Percentiles rank a stretch among this genome's conserved stretches.
These are phyloP conservation scores for Itoplectis maculator DNA, from an alignment of 2,888 invertebrate genomes.

Conservation along the genomic window DNA sequence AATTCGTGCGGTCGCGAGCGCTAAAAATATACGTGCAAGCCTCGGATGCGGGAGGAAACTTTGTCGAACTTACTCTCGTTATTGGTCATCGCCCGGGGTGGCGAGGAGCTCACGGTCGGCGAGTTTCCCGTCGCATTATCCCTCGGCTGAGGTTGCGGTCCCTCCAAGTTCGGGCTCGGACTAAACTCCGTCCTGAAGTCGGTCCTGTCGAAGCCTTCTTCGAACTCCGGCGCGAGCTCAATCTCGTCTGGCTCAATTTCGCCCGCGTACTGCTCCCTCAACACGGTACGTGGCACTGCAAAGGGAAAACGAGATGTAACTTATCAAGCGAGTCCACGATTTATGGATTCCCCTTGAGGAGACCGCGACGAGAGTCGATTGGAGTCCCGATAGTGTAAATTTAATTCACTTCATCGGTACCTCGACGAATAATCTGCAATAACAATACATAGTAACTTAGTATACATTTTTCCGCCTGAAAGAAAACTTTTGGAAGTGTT, in stretches of 20 bases:
- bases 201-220: constrained; percentile 84
- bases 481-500: no score
- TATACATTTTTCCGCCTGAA: no score
- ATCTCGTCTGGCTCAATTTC: constrained; percentile 92
- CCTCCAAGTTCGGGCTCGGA: constrained; percentile 84
- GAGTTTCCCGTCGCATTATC: constrained; percentile 78
- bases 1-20: constrained; percentile 8
- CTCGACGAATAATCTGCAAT: neutral
- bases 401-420: neutral
- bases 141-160: constrained; percentile 81
- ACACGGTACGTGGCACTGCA: constrained; percentile 92
- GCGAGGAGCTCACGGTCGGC: constrained; percentile 81
- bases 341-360: neutral
- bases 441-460: no score
- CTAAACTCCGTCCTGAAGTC: constrained; percentile 85
- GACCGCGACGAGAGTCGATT: neutral
- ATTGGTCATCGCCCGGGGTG: constrained; percentile 82
- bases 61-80: constrained; percentile 80
- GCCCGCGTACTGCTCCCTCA: constrained; percentile 93
- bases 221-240: constrained; percentile 81
- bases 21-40: constrained; percentile 16
- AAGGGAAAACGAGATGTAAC: constrained; percentile 30
- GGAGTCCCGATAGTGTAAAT: neutral
- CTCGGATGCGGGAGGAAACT: constrained; percentile 50
- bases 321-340: constrained; percentile 8